Conservation (phyloP, 1,140 invertebrate species). For the Nymphalis io region DNA sequence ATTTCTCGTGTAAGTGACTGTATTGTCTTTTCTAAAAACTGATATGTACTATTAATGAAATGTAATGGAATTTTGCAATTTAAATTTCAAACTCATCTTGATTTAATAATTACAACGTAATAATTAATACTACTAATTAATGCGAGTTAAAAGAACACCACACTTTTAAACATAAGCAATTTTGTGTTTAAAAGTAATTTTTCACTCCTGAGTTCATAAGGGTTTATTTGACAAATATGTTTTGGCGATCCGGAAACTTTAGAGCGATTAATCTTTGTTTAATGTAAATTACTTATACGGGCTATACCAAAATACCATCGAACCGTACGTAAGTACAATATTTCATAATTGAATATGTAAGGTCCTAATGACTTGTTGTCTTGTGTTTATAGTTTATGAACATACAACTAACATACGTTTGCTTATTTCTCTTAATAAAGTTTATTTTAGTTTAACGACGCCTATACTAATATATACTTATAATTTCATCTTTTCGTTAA, state of each 20-base stretch:
- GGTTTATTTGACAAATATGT: not conserved
- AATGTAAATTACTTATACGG: not conserved
- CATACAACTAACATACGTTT: constrained; percentile 23
- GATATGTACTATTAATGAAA: too few species aligned
- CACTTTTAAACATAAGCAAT: too few species aligned
- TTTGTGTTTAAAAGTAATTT: too few species aligned
- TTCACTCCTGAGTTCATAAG: too few species aligned
- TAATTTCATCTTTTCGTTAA: not conserved
- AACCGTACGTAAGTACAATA: not conserved
- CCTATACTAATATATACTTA: not conserved
- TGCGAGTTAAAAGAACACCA: too few species aligned
- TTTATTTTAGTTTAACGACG: constrained; percentile 18
- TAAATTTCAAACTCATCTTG: too few species aligned
- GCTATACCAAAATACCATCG: not conserved
- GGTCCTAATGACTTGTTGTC: constrained; percentile 16
- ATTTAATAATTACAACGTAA: too few species aligned
- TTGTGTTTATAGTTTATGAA: constrained; percentile 27
- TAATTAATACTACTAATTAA: too few species aligned
- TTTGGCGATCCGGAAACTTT: not conserved
- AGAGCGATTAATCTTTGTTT: not conserved
- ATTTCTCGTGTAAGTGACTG: too few species aligned
- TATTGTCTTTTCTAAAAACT: too few species aligned
- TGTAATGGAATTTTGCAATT: too few species aligned
- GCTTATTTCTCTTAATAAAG: constrained; percentile 12
- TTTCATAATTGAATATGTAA: constrained; percentile 15